Base-by-base conservation (phyloP, 1,140 invertebrate species). In the Amphibalanus amphitrite region DNA sequence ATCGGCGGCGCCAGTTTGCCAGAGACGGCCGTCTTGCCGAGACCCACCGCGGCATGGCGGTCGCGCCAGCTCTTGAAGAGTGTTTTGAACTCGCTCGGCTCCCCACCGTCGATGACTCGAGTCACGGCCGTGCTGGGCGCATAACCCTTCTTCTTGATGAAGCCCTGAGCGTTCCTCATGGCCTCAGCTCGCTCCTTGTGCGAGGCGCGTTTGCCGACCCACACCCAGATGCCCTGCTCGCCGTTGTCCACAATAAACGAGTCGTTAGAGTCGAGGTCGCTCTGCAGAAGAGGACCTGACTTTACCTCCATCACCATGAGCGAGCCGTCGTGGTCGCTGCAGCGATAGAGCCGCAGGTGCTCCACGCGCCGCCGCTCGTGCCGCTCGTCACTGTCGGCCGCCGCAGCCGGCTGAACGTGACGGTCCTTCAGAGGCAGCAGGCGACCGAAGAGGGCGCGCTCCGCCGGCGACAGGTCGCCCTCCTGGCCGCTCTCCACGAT, bases 171-270 rank as follows among this genome's bases (percentile, higher is more conserved):
- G 77, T 93, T 93, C 75, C 90, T 84, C 80, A 95, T 88, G 0
- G 90, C 90, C 81, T 88, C 91, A 28, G 83, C 82, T 74, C 87
- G 84, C 79, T 89, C 90, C 74, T 85, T 87, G 47, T 81, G 82
- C 69, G 82, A 86, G 59, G 89, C 85, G 74, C 86, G 81, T 78
- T 85, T 86, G 0, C 94, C 94, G 10, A 93, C 88, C 94, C 94
- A 97, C 1, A 93, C 88, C 92, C 93, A 97, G 72, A 96, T 87
- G 0, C 92, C 92, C 38, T 75, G 73, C 15, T 82, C 82, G n/a
- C 89, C 89, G 75, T 91, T 90, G 79, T 96, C 93, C 33, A 97
- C 81, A 71, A 97, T 87, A 79, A 88, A 97, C 0, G 91, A 89
- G 75, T 90, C 88, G 88, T 91, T 78, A 26, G 87, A 88, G 73